Base-by-base conservation (phyloP, 2,888 invertebrate species). In the Galerucella nymphaeae region DNA sequence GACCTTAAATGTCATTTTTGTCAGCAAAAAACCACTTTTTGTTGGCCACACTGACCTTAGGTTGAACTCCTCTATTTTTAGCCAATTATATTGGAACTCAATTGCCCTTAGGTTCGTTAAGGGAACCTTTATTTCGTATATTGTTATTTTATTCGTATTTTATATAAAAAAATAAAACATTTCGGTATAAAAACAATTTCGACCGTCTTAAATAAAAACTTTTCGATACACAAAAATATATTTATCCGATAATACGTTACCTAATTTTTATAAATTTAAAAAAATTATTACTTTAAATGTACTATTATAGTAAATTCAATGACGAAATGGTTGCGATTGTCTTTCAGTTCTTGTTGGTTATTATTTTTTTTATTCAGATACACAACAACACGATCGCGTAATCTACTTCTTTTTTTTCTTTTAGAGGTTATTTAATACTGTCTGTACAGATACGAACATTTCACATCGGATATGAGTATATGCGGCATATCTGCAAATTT, bases 381-480 rank as follows among this genome's bases (percentile, higher is more conserved):
- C 61, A 69, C 69, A 70, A 69, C 69, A 30, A 70, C 70, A 55
- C 70, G 63, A 69, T 53, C 70, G 70, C 75, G 71, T 62, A 10
- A 41, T 42, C 11, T 62, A 16, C 18, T 23, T 13, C 5, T 18
- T 62, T n/a, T 41, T 41, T n/a, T 53, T 53, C 10, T n/a, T 53
- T 53, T 53, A 10, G 30, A 30, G n/a, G 18, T 75, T 77, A 64
- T 63, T 66, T 72, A 48, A 59, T 53, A 74, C 68, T 70, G 64
- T 70, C 71, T 76, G 10, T 53, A 71, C 73, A 75, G 74, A 72
- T 76, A 75, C 77, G 79, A 78, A 78, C 71, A 75, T 78, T 78
- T 81, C 84, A 83, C 83, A 83, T 83, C 80, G 83, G 85, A 85
- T 85, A 85, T 85, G 85, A 83, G 84, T 80, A 81, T 80, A 84